Evolutionary conservation across 2,797 vertebrate species (phyloP).

Genomic region (Enoplosus armatus): DNA sequence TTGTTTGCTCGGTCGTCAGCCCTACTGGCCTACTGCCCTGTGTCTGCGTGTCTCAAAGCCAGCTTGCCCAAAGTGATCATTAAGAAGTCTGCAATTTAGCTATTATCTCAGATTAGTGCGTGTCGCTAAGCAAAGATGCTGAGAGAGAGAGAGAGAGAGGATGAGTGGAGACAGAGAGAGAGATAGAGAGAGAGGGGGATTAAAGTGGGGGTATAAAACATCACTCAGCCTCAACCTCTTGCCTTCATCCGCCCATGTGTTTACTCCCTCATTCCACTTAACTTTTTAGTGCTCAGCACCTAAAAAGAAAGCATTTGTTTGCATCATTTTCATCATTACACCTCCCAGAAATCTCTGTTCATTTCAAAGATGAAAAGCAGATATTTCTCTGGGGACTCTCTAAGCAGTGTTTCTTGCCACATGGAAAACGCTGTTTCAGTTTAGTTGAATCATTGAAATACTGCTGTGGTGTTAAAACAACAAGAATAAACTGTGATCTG

Average conservation of each 20-base stretch:
- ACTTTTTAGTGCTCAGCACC: conserved; percentile 38
- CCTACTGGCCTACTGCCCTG: conserved; percentile 59
- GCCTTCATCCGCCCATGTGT: conserved; percentile 34
- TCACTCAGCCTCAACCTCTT: conserved; percentile 60
- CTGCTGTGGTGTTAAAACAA: conserved; percentile 16
- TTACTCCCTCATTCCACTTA: conserved; percentile 41
- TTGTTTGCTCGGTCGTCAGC: conserved; percentile 39
- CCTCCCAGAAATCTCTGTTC: conserved; percentile 30
- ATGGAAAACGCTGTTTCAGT: conserved; percentile 45
- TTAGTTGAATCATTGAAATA: conserved; percentile 20
- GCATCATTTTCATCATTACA: conserved; percentile 33
- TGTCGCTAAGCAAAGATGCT: conserved; percentile 64
- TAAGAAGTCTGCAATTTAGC: conserved; percentile 78
- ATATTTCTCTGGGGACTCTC: conserved; percentile 29
- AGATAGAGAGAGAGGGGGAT: conserved; percentile 31
- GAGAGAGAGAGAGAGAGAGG: conserved; percentile 22
- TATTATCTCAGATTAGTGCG: conserved; percentile 83
- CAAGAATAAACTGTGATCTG: neutral
- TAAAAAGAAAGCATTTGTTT: conserved; percentile 35
- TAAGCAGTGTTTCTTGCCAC: conserved; percentile 7
- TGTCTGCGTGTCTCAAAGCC: conserved; percentile 63
- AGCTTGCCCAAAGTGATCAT: conserved; percentile 75
- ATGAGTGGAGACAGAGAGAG: conserved; percentile 26
- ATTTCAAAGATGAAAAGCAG: conserved; percentile 36
- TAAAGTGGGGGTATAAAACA: conserved; percentile 64